Percentiles rank a stretch among this genome's conserved stretches.
Conservation (phyloP, 1,140 invertebrate genomes). For the Episyrphus balteatus region DNA sequence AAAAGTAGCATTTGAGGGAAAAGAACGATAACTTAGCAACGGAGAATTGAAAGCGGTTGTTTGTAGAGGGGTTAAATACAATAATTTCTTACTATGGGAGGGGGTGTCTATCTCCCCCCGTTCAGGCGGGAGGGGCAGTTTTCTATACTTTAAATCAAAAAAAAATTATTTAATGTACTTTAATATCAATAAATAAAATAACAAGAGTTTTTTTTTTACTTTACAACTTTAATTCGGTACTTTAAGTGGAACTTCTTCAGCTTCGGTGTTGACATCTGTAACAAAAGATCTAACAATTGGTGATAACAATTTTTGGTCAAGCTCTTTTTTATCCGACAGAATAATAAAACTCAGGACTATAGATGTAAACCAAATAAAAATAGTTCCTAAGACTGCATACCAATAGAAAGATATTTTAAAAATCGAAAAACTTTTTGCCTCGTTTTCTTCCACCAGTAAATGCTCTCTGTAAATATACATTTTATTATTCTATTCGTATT, state of each 20-base stretch:
- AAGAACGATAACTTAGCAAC: too few species aligned
- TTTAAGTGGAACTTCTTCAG: slow-evolving; percentile 11
- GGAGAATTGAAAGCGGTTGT: too few species aligned
- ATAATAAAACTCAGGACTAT: slow-evolving; percentile 34
- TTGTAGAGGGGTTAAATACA: too few species aligned
- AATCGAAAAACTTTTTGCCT: slow-evolving; percentile 36
- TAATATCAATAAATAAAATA: too few species aligned
- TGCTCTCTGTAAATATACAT: background rate
- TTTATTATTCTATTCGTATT: slow-evolving; percentile 2
- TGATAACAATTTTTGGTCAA: slow-evolving; percentile 34
- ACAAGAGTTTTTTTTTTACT: too few species aligned
- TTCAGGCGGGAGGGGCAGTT: too few species aligned
- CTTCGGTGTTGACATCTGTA: slow-evolving; percentile 12
- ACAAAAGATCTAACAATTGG: slow-evolving; percentile 27
- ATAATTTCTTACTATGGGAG: too few species aligned
- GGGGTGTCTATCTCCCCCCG: too few species aligned
- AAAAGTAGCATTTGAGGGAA: too few species aligned
- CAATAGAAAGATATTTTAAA: slow-evolving; percentile 49
- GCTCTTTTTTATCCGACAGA: slow-evolving; percentile 11
- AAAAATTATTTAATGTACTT: too few species aligned
- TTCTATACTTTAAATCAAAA: too few species aligned
- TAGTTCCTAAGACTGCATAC: slow-evolving; percentile 48
- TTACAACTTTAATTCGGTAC: too few species aligned
- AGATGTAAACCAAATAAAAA: slow-evolving; percentile 51
- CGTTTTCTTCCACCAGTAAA: slow-evolving; percentile 9